Percentiles rank a stretch among this genome's conserved stretches.
These are phyloP conservation scores for Helicoverpa assulta DNA, from an alignment of 2,888 invertebrate species.

Conservation along the genomic window DNA sequence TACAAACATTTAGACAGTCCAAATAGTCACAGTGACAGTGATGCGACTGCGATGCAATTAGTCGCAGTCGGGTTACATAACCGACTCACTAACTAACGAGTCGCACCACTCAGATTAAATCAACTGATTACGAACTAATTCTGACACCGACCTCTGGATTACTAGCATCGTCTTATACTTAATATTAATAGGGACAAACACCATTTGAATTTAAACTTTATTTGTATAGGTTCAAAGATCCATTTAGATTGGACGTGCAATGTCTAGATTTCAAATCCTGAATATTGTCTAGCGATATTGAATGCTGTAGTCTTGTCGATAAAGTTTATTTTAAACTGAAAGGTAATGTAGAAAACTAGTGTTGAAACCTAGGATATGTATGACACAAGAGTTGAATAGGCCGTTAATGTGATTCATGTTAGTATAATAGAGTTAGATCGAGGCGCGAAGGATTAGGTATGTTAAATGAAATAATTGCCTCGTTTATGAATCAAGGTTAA, in stretches of 20 bases:
- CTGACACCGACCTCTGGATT: slow-evolving; percentile 62
- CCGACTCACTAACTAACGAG: slow-evolving; percentile 48
- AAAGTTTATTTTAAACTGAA: slow-evolving; percentile 20
- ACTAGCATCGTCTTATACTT: slow-evolving; percentile 51
- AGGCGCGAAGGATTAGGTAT: slow-evolving; percentile 42
- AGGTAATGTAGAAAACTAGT: slow-evolving; percentile 15
- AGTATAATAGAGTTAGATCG: slow-evolving; percentile 37
- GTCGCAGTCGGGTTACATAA: slow-evolving; percentile 56
- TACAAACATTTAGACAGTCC: slow-evolving; percentile 56
- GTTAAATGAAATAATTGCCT: slow-evolving; percentile 47
- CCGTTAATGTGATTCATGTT: slow-evolving; percentile 51
- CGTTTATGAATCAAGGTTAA: slow-evolving; percentile 45
- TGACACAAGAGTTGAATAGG: slow-evolving; percentile 46
- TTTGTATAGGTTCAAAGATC: neutral
- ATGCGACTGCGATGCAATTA: slow-evolving; percentile 57
- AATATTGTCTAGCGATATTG: slow-evolving; percentile 13
- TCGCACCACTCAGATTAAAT: slow-evolving; percentile 68
- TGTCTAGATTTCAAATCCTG: slow-evolving; percentile 19
- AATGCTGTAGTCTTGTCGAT: rapidly evolving
- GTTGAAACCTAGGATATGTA: slow-evolving; percentile 47
- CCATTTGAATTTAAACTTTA: slow-evolving; percentile 28
- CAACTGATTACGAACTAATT: slow-evolving; percentile 77
- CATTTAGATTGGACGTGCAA: neutral
- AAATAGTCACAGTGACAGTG: slow-evolving; percentile 46
- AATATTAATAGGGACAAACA: slow-evolving; percentile 23